Evolutionary conservation across 2,797 vertebrate species (phyloP), one percentile per base, ranked within the genome.

Genomic region (Myiotriccus ornatus): DNA sequence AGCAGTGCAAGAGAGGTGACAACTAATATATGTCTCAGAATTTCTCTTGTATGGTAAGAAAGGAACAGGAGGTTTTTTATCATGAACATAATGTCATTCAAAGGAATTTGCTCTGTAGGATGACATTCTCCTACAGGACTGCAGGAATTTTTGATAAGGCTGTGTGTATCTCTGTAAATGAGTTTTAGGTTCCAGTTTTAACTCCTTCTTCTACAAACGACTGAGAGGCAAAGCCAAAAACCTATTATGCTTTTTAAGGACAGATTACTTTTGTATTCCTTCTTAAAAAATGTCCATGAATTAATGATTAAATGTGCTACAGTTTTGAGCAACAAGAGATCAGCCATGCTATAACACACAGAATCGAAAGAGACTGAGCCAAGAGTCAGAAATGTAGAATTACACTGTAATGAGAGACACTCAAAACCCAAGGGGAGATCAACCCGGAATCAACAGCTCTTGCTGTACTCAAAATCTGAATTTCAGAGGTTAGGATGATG

Each of bases 81-180:
- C 56, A 63, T 55, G 7, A 90, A 64, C 44, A 76, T 70, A 80
- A 77, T 64, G 70, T 50, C 87, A 91, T 82, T 86, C 74, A 53
- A 73, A 82, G 74, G 85, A 96, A 95, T 95, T 84, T 87, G 56
- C 80, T 83, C 85, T 79, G 70, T 90, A 84, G 80, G 80, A 91
- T 90, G 85, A 84, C 44, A 67, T 88, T 91, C 83, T 93, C 80
- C 87, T 88, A 59, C 64, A 78, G 62, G 59, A 37, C 43, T 76
- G 46, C 2, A 87, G 49, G 85, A 94, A 91, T 93, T 93, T 82
- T 57, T 56, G 56, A 87, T 75, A 74, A 59, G 85, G 41, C 77
- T 74, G 41, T 28, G 22, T 76, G 30, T 47, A 81, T 93, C 79
- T 82, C 39, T 84, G 87, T 56, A 85, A 53, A 65, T 25, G 50